These are phyloP conservation scores for Mythimna loreyi DNA, from an alignment of 2,888 invertebrate species.

Conservation along the genomic window DNA sequence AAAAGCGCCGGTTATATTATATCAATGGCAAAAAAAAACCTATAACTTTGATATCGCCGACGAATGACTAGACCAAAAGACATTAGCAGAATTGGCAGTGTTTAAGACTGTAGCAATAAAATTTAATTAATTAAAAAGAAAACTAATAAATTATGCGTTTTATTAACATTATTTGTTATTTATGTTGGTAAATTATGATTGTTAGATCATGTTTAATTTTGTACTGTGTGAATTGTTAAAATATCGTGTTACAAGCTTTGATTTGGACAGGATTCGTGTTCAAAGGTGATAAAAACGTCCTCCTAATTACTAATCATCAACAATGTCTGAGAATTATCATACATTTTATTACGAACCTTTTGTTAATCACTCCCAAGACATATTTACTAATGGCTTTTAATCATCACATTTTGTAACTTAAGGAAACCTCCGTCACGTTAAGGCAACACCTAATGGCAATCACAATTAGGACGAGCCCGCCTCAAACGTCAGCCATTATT, in stretches of 20 bases:
- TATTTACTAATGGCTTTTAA: conserved; percentile 39
- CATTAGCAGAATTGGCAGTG: conserved; percentile 51
- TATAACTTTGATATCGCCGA: conserved; percentile 71
- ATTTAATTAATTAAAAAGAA: conserved; percentile 58
- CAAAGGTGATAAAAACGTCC: background rate
- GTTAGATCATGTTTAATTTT: conserved; percentile 10
- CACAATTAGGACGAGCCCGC: conserved; percentile 73
- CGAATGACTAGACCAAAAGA: conserved; percentile 54
- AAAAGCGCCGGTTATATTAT: conserved; percentile 63
- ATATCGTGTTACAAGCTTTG: background rate
- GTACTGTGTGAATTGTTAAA: conserved; percentile 3
- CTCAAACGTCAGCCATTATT: conserved; percentile 76
- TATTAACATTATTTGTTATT: conserved; percentile 23
- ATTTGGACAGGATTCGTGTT: conserved; percentile 1
- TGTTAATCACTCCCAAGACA: conserved; percentile 8
- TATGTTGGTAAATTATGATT: conserved; percentile 21
- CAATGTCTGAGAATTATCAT: background rate
- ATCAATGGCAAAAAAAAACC: conserved; percentile 60
- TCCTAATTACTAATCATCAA: background rate
- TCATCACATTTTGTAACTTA: conserved; percentile 41
- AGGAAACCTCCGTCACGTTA: conserved; percentile 61
- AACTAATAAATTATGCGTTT: conserved; percentile 15
- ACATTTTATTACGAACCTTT: background rate
- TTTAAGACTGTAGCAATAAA: conserved; percentile 62
- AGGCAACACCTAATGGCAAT: conserved; percentile 70